Evolutionary conservation across 2,888 invertebrate genomes (phyloP), one percentile per base, ranked within the genome.

Genomic region (Noctua janthe): DNA sequence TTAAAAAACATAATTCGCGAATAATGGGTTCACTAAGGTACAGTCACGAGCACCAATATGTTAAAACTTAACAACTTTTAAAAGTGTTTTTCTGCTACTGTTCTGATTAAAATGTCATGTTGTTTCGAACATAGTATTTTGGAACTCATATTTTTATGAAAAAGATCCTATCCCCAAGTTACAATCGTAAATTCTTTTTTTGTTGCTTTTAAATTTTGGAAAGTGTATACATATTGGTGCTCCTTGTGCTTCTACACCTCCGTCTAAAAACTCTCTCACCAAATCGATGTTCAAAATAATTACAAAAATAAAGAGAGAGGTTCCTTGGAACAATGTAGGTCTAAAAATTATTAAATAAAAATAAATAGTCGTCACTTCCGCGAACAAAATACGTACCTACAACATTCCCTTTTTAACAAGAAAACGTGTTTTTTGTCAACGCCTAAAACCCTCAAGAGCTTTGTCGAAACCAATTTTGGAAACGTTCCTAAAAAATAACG

Each of bases 401-500:
- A 29, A 13, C 3, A 29, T 77, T 77, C 67, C 23, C 43, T 47
- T 64, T 76, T 72, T 64, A 78, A 62, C 54, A 82, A 76, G 70
- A 82, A 82, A 81, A 70, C 47, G 49, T 54, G 49, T 69, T 72
- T 82, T 78, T 62, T 83, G n/a, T 62, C 80, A 54, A 72, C 72
- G 47, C 47, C 79, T 80, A 62, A 80, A 87, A 78, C 64, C 70
- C 74, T 78, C 69, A 62, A 78, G 78, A 79, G 82, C 66, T 80
- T 87, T 74, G 81, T 67, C 78, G 13, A 51, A 82, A 84, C 71
- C 76, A 80, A 78, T 81, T 87, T 78, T 54, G 74, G 74, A 74
- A 72, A 56, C 47, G 59, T 76, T 54, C 43, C n/a, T 47, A 62
- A 81, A 81, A 79, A 76, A 78, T 81, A 69, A 87, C 75, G 78